These are phyloP conservation scores for Lucilia sericata DNA, from an alignment of 1,140 invertebrate species.

Conservation along the genomic window DNA sequence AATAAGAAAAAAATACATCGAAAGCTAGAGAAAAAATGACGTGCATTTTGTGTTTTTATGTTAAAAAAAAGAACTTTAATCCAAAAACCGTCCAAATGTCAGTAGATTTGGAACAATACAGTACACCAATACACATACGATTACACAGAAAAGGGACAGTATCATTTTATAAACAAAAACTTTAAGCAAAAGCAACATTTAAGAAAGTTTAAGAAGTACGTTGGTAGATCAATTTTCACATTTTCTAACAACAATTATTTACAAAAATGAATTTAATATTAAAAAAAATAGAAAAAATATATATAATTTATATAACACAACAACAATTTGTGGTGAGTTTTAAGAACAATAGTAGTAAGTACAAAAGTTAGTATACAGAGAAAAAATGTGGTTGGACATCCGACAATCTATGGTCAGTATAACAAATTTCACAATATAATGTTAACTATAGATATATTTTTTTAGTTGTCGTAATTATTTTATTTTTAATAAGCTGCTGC, in stretches of 20 bases:
- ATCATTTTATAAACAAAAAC: not conserved
- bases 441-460: too few relatives aligned
- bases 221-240: not conserved
- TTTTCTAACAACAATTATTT: not conserved
- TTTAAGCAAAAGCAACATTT: not conserved
- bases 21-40: conserved; percentile 7
- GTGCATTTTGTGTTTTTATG: not conserved
- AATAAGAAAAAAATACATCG: not conserved
- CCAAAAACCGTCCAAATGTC: not conserved
- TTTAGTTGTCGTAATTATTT: too few relatives aligned
- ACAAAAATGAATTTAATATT: not conserved
- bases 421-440: too few relatives aligned
- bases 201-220: not conserved
- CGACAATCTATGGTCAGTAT: too few relatives aligned
- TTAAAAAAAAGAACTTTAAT: not conserved
- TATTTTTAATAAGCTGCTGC: too few relatives aligned
- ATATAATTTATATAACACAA: not conserved
- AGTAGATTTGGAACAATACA: not conserved
- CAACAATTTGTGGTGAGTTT: not conserved
- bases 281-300: not conserved
- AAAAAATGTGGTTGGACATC: too few relatives aligned
- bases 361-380: too few relatives aligned
- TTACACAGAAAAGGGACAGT: not conserved
- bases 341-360: not conserved
- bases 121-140: not conserved